Evolutionary conservation across 2,888 invertebrate species (phyloP).

Genomic region (Agrotis segetum): DNA sequence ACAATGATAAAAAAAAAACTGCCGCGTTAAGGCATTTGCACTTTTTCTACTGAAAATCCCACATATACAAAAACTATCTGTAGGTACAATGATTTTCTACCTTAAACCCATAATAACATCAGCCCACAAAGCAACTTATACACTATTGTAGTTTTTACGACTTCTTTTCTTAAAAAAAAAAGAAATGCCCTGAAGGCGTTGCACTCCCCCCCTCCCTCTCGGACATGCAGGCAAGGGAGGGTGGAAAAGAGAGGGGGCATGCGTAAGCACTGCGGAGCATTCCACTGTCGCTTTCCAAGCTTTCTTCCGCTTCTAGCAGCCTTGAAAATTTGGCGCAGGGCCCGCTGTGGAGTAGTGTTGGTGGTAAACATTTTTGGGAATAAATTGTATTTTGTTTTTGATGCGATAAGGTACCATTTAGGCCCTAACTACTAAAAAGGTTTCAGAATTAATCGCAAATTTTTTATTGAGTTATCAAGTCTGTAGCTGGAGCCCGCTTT

Average conservation of each 20-base stretch:
- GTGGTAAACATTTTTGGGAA: neutral
- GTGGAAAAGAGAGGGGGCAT: constrained; percentile 56
- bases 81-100: constrained; percentile 1
- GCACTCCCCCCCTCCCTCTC: constrained; percentile 68
- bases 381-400: neutral
- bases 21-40: no score
- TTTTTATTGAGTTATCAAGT: no score
- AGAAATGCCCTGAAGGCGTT: constrained; percentile 77
- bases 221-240: constrained; percentile 18
- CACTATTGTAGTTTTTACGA: constrained; percentile 56
- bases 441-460: neutral
- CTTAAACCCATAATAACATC: constrained; percentile 33
- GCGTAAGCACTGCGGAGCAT: constrained; percentile 82
- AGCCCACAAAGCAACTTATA: constrained; percentile 32
- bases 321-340: constrained; percentile 85
- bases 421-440: neutral
- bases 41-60: neutral
- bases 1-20: no score
- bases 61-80: neutral
- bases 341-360: constrained; percentile 67
- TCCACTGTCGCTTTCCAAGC: constrained; percentile 90
- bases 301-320: constrained; percentile 87
- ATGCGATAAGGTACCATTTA: no score
- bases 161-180: constrained; percentile 65
- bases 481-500: no score